Base-by-base conservation (phyloP, 2,888 invertebrate genomes). In the Tortricodes alternella region DNA sequence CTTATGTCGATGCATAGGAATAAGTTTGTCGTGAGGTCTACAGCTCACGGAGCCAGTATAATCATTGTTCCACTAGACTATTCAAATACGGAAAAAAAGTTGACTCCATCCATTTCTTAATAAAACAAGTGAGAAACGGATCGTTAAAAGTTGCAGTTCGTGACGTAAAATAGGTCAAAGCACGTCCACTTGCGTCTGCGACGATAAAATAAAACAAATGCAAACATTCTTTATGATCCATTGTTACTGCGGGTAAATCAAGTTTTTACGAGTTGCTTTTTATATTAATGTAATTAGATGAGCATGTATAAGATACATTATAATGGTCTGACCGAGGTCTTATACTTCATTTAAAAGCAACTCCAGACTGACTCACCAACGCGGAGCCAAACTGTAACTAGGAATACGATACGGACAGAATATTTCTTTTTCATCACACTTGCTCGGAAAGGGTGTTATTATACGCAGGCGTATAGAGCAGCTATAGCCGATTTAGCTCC, bases 141-240 rank as follows among this genome's bases (percentile, higher is more conserved):
- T 69, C 53, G 69, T 70, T 70, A 69, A 75, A 70, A 70, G 63
- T 69, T 72, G 68, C 68, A 69, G 66, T 71, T 73, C 69, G 74
- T 76, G 76, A 77, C 73, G 71, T 71, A 66, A 77, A 80, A 78
- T 80, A 81, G 78, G 78, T 71, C 70, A 65, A 60, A 63, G 62
- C 60, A 67, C 64, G 48, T 49, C 51, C 44, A 46, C 44, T 16
- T 19, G 27, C 9, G 38, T 9, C 27, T 7, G 38, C 38, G 11
- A 43, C n/a, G n/a, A 34, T 55, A 24, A 61, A 53, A 53, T 58
- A 48, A 50, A 58, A 60, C 58, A 67, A 59, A 60, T 61, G 61
- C 55, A 58, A 56, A 53, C 55, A 29, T 41, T 46, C 32, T 70
- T 74, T 71, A 74, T 64, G 61, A 53, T 62, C 64, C 65, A 70